Conservation (phyloP, 1,140 invertebrate species). For the Amphibalanus amphitrite region DNA sequence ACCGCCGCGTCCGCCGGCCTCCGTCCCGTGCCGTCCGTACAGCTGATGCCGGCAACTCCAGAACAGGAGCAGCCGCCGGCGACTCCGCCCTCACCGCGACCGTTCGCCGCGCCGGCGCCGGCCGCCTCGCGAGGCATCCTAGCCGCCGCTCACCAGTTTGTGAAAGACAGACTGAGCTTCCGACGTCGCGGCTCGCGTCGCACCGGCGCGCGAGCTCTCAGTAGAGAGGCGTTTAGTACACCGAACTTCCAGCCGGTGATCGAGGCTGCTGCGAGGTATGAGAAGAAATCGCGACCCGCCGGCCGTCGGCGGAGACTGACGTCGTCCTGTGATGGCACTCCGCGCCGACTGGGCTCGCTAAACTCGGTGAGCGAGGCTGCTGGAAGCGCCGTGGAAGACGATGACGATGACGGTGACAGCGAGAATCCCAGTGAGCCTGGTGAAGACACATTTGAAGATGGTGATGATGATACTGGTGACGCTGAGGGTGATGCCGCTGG, state of each 20-base stretch:
- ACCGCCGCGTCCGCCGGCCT: too few species aligned
- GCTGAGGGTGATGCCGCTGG: too few species aligned
- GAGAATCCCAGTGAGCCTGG: too few species aligned
- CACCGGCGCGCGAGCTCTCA: neutral
- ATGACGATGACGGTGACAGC: neutral
- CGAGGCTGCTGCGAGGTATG: too few species aligned
- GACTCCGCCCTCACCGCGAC: neutral
- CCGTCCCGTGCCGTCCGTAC: neutral
- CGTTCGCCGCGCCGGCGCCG: neutral
- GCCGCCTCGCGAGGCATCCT: neutral
- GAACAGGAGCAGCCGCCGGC: neutral
- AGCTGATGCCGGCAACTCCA: conserved; percentile 13
- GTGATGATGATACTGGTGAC: neutral
- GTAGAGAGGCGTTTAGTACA: neutral
- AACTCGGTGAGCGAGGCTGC: neutral
- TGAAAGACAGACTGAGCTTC: neutral
- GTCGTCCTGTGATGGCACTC: neutral
- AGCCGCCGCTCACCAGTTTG: neutral
- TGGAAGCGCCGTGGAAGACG: neutral
- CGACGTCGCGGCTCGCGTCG: too few species aligned
- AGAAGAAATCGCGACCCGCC: too few species aligned
- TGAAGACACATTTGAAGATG: neutral
- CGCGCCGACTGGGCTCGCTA: neutral
- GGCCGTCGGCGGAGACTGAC: too few species aligned
- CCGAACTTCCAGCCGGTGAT: neutral